phyloP scores from a whole-genome alignment of 2,797 vertebrate species.

The Fundulus diaphanus region DNA sequence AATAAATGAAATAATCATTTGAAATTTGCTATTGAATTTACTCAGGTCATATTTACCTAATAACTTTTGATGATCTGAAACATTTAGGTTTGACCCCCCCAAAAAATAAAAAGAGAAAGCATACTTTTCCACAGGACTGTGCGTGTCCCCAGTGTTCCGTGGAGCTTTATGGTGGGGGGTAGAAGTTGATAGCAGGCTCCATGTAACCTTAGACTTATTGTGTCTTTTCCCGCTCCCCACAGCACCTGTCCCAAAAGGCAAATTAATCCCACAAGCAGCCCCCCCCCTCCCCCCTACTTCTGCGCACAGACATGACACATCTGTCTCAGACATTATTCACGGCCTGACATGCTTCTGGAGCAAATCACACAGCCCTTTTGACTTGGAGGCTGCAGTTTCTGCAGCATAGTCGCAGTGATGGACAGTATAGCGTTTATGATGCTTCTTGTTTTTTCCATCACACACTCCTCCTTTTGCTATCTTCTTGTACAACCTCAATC shows the following conservation, averaged over 20 bases:
- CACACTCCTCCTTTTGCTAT: slow-evolving; percentile 1
- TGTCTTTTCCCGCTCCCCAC: slow-evolving; percentile 66
- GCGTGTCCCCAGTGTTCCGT: slow-evolving; percentile 37
- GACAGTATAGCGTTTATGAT: slow-evolving; percentile 17
- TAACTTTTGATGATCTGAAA: background rate
- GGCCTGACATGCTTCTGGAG: slow-evolving; percentile 57
- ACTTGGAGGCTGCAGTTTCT: slow-evolving; percentile 44
- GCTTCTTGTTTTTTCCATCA: background rate
- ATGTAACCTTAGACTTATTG: slow-evolving; percentile 77
- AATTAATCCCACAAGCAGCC: slow-evolving; percentile 66
- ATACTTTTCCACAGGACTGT: background rate
- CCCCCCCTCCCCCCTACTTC: slow-evolving; percentile 33
- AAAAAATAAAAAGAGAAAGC: background rate
- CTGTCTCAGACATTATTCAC: slow-evolving; percentile 66
- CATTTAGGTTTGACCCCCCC: background rate
- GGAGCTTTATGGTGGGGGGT: slow-evolving; percentile 17
- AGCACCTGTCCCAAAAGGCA: slow-evolving; percentile 75
- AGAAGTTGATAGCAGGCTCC: slow-evolving; percentile 20
- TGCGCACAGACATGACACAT: slow-evolving; percentile 71
- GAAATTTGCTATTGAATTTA: background rate
- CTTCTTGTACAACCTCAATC: slow-evolving; percentile 40
- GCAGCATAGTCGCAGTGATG: slow-evolving; percentile 24
- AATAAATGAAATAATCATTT: background rate
- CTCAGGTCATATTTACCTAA: background rate
- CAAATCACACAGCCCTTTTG: slow-evolving; percentile 51